These are phyloP conservation scores for Petrocephalus microphthalmus DNA, from an alignment of 2,113 vertebrate species.

Conservation along the genomic window DNA sequence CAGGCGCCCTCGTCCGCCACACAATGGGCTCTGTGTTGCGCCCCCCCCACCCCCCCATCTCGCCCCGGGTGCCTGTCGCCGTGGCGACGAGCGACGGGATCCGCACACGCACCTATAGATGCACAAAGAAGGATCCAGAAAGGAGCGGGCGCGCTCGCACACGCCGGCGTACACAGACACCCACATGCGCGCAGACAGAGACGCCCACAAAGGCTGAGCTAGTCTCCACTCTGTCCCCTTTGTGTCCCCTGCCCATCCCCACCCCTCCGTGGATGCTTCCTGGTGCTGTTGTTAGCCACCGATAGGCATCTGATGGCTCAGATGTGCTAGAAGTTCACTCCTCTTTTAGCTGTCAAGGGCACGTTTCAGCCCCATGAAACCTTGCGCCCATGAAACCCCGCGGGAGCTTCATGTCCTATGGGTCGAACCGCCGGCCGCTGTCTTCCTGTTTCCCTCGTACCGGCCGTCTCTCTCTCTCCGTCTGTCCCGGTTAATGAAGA, in stretches of 20 bases:
- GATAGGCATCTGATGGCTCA: background rate
- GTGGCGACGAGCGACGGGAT: conserved; percentile 10
- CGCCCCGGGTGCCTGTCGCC: conserved; percentile 47
- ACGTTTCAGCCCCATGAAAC: background rate
- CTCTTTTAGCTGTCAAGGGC: background rate
- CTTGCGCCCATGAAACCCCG: background rate
- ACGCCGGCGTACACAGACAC: background rate
- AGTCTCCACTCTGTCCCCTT: background rate
- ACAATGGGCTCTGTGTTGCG: conserved; percentile 20
- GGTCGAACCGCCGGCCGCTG: background rate
- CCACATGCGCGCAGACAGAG: background rate
- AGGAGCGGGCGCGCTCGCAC: background rate
- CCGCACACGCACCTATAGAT: background rate
- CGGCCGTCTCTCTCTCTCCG: background rate
- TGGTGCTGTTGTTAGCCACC: background rate
- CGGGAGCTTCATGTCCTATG: background rate
- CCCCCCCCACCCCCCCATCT: conserved; percentile 53
- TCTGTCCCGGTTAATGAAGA: background rate
- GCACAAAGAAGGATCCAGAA: background rate
- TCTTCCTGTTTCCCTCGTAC: background rate
- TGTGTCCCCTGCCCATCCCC: background rate
- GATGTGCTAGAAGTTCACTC: background rate
- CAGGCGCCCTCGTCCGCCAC: conserved; percentile 39
- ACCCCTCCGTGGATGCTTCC: background rate
- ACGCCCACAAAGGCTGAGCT: background rate